phyloP scores from a whole-genome alignment of 1,140 invertebrate genomes.

The Helicoverpa zea region DNA sequence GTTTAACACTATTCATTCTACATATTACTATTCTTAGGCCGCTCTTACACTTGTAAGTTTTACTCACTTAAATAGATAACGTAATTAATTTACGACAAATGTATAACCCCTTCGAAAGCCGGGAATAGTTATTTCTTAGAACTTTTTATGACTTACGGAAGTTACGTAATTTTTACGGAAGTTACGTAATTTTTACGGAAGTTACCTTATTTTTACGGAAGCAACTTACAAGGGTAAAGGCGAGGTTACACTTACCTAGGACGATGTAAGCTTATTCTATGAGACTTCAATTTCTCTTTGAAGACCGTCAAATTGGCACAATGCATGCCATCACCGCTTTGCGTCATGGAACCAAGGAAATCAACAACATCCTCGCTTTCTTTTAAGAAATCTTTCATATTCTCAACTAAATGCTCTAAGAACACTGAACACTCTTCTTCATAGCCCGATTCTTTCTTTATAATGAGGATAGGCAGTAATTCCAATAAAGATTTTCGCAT shows the following conservation, averaged over 20 bases:
- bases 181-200: background rate
- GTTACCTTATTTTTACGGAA: background rate
- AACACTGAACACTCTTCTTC: constrained; percentile 59
- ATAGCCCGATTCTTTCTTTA: constrained; percentile 67
- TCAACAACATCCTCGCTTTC: constrained; percentile 70
- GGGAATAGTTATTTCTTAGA: too few species aligned
- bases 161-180: too few species aligned
- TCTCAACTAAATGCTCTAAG: constrained; percentile 62
- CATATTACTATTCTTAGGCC: background rate
- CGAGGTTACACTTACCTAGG: constrained; percentile 63
- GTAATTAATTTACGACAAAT: too few species aligned
- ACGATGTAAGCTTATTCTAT: constrained; percentile 58
- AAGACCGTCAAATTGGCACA: constrained; percentile 57
- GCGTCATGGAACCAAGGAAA: constrained; percentile 61
- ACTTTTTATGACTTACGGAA: too few species aligned
- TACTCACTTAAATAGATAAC: too few species aligned
- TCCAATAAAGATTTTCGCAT: constrained; percentile 66
- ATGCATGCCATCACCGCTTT: constrained; percentile 39
- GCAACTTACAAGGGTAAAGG: background rate
- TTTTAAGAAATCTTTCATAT: constrained; percentile 67
- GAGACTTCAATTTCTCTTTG: constrained; percentile 62
- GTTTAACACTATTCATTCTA: background rate
- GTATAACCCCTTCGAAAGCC: too few species aligned
- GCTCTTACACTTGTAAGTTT: too few species aligned
- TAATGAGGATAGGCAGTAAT: constrained; percentile 65